phyloP scores from a whole-genome alignment of 1,140 invertebrate species.

The Lepidostoma basale region DNA sequence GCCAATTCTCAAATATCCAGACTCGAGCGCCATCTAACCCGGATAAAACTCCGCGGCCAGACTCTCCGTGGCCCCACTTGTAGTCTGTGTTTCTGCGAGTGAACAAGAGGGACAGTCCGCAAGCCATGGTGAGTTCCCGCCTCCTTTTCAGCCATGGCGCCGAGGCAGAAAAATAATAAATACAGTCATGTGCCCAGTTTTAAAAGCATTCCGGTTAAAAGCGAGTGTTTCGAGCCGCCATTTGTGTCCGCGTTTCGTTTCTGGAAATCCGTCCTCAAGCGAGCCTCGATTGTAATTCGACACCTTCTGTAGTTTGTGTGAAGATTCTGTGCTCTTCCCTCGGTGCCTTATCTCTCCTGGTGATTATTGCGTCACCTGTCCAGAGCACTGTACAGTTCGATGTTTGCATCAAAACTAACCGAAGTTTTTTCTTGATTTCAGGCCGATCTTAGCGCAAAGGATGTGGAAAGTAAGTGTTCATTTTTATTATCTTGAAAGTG shows the following conservation, averaged over 20 bases:
- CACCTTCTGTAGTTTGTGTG: constrained; percentile 38
- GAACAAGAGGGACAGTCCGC: constrained; percentile 64
- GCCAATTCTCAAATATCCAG: constrained; percentile 65
- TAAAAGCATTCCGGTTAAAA: constrained; percentile 13
- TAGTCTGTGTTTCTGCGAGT: constrained; percentile 73
- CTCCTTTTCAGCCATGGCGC: constrained; percentile 35
- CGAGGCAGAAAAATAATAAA: constrained; percentile 1
- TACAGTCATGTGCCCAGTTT: constrained; percentile 8
- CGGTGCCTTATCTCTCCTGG: background rate
- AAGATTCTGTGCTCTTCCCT: constrained; percentile 17
- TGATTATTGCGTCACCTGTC: background rate
- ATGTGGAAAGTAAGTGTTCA: constrained; percentile 74
- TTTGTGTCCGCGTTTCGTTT: constrained; percentile 50
- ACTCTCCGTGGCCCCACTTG: constrained; percentile 72
- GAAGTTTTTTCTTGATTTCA: constrained; percentile 56
- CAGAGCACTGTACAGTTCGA: background rate
- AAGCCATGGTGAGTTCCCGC: constrained; percentile 69
- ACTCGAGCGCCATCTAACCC: constrained; percentile 70
- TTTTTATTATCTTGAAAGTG: constrained; percentile 25
- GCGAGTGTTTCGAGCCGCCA: constrained; percentile 46
- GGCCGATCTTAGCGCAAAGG: constrained; percentile 74
- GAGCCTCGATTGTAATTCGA: constrained; percentile 51
- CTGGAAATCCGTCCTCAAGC: constrained; percentile 52
- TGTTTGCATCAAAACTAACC: constrained; percentile 30
- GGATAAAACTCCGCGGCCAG: constrained; percentile 73